Base-by-base conservation (phyloP, 2,888 invertebrate species). In the Gonocerus acuteangulatus region DNA sequence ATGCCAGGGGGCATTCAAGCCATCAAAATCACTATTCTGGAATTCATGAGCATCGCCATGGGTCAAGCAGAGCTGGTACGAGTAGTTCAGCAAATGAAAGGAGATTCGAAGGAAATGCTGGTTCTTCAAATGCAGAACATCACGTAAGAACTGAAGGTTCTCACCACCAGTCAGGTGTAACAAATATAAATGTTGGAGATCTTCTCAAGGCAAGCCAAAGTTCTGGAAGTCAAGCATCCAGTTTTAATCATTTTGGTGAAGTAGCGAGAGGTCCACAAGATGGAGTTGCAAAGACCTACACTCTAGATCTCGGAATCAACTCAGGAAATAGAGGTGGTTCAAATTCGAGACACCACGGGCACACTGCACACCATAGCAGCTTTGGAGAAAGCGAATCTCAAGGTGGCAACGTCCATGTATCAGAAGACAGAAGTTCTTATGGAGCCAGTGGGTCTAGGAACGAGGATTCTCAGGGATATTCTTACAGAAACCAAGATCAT, bases 241-340 rank as follows among this genome's bases (percentile, higher is more conserved):
- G 57, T 44, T 64, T 64, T 39, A 62, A 62, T 21, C 54, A 56
- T 19, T 52, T 65, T 19, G 65, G 62, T n/a, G 60, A 59, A 3
- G 47, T 67, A 15, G 67, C 67, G 23, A 44, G 52, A n/a, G 68
- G 68, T 0, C 65, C 68, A 11, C 27, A 49, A 27, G 66, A 65
- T 48, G 67, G 66, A 21, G 62, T 57, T 16, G 68, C 67, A 22
- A 66, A 62, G 59, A 68, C 67, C 4, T 65, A 68, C 47, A 54
- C 66, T 7, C 59, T 67, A 32, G 67, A 68, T 59, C 60, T 68
- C 45, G 66, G 66, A n/a, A 56, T 60, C n/a, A 39, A 54, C 16
- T 32, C 36, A 13, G 52, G 52, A 1, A 22, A 15, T n/a, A 15
- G 27, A 23, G 39, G n/a, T 15, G 13, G 13, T 15, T n/a, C n/a